Base-by-base conservation (phyloP, 2,888 invertebrate species). In the Hyposoter didymator region DNA sequence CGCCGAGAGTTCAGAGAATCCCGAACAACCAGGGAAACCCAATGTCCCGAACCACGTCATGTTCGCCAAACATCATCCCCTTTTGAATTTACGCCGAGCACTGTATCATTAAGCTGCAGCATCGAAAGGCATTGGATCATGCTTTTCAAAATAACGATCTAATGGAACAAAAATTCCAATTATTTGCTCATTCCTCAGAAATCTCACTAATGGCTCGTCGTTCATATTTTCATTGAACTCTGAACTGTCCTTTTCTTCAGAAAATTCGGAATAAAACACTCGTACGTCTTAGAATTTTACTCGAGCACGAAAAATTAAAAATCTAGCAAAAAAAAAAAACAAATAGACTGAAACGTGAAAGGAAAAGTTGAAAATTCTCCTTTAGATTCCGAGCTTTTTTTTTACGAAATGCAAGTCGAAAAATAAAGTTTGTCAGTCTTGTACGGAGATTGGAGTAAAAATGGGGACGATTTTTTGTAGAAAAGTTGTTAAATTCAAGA, bases 1-100 rank as follows among this genome's bases (percentile, higher is more conserved):
- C 85, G 55, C 82, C 45, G 45, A 59, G 79, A 83, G 79, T 73
- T 85, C 59, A 66, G 49, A 39, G 47, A 64, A 75, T 82, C 59
- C 55, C 74, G 32, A 66, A 79, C 74, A 75, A 75, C 19, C 59
- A 66, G 47, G 64, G 6, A 72, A 47, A 72, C 14, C 8, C 43
- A 49, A 52, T 47, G 59, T 69, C 6, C 66, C 39, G 43, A 45
- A 22, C 62, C 73, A 78, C 67, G 70, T 73, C 76, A 84, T 67
- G 78, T 67, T 55, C 79, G 59, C 39, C 32, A 72, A 17, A 52
- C 55, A 64, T 45, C 49, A 78, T 28, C 78, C 62, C 75, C 59
- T 62, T 59, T 59, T 73, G 73, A 78, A 78, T 78, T 84, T 82
- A 78, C 67, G 67, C 62, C 80, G 52, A 43, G 64, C 22, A 39